Evolutionary conservation across 2,888 invertebrate species (phyloP), one percentile per base, ranked within the genome.

Genomic region (Tenthredo livida): DNA sequence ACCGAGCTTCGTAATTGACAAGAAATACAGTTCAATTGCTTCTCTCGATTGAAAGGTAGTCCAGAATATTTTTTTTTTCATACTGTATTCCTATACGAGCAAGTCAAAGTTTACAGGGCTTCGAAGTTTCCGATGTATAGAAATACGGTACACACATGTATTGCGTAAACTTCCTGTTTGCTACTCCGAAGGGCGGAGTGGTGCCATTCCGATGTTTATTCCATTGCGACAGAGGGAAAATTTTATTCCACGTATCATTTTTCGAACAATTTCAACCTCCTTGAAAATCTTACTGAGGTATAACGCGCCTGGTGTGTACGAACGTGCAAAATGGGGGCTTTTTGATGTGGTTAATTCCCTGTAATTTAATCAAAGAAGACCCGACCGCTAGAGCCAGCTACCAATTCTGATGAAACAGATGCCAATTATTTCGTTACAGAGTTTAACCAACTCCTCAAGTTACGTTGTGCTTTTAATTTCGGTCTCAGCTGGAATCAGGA

Each of bases 321-420:
- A 17, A 6, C 67, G 12, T 15, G 33, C 6, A 17, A 29, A 33
- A 67, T 1, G 12, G 17, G 17, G 67, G 12, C 70, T 72, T 72
- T 72, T 21, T 72, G 72, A 72, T 40, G 43, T 72, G 72, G 72
- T 17, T 4, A 43, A 73, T 43, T 43, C 43, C 40, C 43, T 73
- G 40, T 43, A 73, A 40, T 73, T 73, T 43, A 21, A 9, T 17
- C n/a, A n/a, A 43, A 43, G 40, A 21, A 73, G 12, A 67, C 33
- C 33, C 17, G 6, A 17, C 29, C 17, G 29, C 29, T 15, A 33
- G 33, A 33, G 29, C 6, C 17, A 67, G 33, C 67, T 67, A 67
- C 67, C 33, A 73, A 73, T 73, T 73, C n/a, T 73, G n/a, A 17
- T 2, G 17, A 70, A 33, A 70, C 17, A 70, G 29, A 37, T 70